Percentiles rank a stretch among this genome's conserved stretches.
Evolutionary conservation across 2,888 invertebrate genomes (phyloP).

Genomic region (Tenthredo livida): DNA sequence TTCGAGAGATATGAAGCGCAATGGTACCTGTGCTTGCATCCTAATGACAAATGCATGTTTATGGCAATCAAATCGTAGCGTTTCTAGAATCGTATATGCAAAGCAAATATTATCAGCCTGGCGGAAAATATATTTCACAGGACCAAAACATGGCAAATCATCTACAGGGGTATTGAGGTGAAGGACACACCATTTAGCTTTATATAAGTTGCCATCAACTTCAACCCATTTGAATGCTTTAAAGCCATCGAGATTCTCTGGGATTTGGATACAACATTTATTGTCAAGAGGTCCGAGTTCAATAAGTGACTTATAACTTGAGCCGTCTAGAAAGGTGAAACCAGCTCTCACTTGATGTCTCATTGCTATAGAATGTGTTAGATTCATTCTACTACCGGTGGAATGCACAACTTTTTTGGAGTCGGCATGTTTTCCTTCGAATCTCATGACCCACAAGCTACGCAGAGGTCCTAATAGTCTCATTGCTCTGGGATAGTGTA

Average conservation of each 20-base stretch:
- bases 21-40: background rate
- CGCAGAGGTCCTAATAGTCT: conserved; percentile 57
- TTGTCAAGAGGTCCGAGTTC: background rate
- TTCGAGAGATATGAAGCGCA: too few species aligned
- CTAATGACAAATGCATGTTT: background rate
- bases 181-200: background rate
- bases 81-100: background rate
- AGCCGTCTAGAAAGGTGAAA: background rate
- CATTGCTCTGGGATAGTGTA: conserved; percentile 59
- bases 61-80: background rate
- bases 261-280: background rate
- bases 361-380: conserved; percentile 58
- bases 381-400: conserved; percentile 59
- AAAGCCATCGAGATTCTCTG: background rate
- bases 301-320: background rate
- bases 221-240: background rate
- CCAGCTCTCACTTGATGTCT: conserved; percentile 58
- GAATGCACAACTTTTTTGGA: conserved; percentile 55
- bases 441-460: conserved; percentile 58
- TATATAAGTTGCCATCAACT: background rate
- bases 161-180: background rate
- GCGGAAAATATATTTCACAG: conserved; percentile 2
- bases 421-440: conserved; percentile 60
- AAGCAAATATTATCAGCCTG: background rate
- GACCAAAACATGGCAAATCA: conserved; percentile 6